Percentiles rank a stretch among this genome's conserved stretches.
Evolutionary conservation across 2,797 vertebrate species (phyloP).

Genomic region (Pangasius krempfi): DNA sequence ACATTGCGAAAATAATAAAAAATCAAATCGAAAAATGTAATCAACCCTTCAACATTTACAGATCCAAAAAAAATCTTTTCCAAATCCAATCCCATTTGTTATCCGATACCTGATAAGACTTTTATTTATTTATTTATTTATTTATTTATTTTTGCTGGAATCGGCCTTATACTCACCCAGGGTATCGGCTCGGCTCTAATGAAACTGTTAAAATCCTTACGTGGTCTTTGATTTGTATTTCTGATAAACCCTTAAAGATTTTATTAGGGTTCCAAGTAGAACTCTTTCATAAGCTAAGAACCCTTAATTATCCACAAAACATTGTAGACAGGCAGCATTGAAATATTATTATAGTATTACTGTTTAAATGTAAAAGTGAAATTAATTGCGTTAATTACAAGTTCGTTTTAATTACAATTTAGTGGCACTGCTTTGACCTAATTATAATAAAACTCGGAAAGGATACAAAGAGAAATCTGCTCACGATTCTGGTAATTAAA

Average conservation of each 20-base stretch:
- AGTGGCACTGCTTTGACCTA: background rate
- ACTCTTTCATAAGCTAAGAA: background rate
- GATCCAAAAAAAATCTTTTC: background rate
- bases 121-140: too few species aligned
- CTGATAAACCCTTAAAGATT: background rate
- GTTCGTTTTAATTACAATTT: slow-evolving; percentile 5
- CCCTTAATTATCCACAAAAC: background rate
- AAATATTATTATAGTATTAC: background rate
- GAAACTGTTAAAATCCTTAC: background rate
- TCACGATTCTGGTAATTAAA: background rate
- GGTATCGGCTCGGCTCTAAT: background rate
- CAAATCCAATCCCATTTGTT: background rate
- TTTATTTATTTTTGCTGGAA: background rate
- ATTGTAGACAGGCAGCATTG: background rate
- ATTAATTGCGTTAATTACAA: background rate
- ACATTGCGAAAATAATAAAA: background rate
- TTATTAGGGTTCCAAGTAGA: background rate
- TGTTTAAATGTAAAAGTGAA: background rate
- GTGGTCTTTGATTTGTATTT: background rate
- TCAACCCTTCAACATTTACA: background rate
- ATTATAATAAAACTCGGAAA: background rate
- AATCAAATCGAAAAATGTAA: background rate
- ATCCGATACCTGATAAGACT: background rate
- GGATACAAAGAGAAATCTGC: background rate
- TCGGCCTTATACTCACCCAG: background rate